Percentiles rank a stretch among this genome's conserved stretches.
Conservation (phyloP, 2,888 invertebrate species). For the Tachina fera region DNA sequence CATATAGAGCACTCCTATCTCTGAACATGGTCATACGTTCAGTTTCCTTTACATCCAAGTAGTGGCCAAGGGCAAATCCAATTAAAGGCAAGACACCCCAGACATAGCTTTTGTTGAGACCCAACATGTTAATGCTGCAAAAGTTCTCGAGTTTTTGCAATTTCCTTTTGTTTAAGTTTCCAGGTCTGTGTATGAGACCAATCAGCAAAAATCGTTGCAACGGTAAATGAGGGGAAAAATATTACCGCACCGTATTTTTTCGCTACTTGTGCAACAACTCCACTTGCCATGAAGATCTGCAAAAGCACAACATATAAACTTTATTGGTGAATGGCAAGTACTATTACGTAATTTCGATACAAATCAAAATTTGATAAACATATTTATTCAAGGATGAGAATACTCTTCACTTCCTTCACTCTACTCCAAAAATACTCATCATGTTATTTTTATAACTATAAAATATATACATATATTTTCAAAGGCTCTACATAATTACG, state of each 20-base stretch:
- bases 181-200: slow-evolving; percentile 89
- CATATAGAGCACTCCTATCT: slow-evolving; percentile 91
- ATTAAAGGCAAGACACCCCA: slow-evolving; percentile 84
- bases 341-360: slow-evolving; percentile 10
- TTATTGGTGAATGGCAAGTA: not conserved
- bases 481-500: too few species aligned
- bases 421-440: too few species aligned
- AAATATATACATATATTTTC: too few species aligned
- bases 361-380: too few species aligned
- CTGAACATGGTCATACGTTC: slow-evolving; percentile 88
- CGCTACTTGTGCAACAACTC: slow-evolving; percentile 82
- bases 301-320: slow-evolving; percentile 2
- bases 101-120: slow-evolving; percentile 84
- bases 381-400: too few species aligned
- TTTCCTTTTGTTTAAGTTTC: slow-evolving; percentile 84
- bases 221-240: slow-evolving; percentile 86
- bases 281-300: slow-evolving; percentile 77
- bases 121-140: slow-evolving; percentile 81
- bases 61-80: slow-evolving; percentile 86
- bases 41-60: slow-evolving; percentile 88
- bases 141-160: slow-evolving; percentile 73
- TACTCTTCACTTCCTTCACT: too few species aligned
- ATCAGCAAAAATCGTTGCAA: slow-evolving; percentile 87
- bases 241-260: slow-evolving; percentile 87
- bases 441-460: too few species aligned